Evolutionary conservation across 2,113 vertebrate genomes (phyloP), one percentile per base, ranked within the genome.

Genomic region (Puffinus mauretanicus): DNA sequence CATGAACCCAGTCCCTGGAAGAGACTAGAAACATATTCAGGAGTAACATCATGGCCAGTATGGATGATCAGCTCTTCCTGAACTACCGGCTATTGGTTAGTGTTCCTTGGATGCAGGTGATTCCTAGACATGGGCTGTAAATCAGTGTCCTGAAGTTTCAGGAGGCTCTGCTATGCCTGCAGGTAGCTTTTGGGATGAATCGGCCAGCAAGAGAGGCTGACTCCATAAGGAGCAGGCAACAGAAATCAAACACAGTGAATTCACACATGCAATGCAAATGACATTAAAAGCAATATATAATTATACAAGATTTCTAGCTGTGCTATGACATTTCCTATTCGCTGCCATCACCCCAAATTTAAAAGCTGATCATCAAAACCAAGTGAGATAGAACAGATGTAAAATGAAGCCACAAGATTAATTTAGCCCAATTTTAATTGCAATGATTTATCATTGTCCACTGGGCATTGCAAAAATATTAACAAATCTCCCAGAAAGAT

Each of bases 381-480:
- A 20, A 77, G 49, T 80, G 82, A 94, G 36, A 93, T 32, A 94
- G 92, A 88, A 79, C 10, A 82, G 24, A 82, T 16, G 26, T 69
- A 95, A 95, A 97, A 94, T 83, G 62, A 95, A 94, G 25, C 57
- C 2, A 20, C 27, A 32, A 95, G 49, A 92, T 84, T 97, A 42
- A 91, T 95, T 96, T 90, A 72, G 55, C 29, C 46, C 40, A 60
- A 58, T 94, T 86, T 91, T 90, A 97, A 96, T 95, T 97, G 85
- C 58, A 85, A 60, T 62, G 89, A 90, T 95, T 95, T 90, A 94
- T 94, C 88, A 85, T 32, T 93, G 84, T 94, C 84, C 60, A 91
- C 18, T 86, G 79, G 88, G 66, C 42, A 90, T 94, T 97, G 72
- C 58, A 96, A 95, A 97, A 71, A 93, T 87, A 83, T 61, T 72